phyloP scores from a whole-genome alignment of 2,888 invertebrate genomes.

The Caenorhabditis japonica region DNA sequence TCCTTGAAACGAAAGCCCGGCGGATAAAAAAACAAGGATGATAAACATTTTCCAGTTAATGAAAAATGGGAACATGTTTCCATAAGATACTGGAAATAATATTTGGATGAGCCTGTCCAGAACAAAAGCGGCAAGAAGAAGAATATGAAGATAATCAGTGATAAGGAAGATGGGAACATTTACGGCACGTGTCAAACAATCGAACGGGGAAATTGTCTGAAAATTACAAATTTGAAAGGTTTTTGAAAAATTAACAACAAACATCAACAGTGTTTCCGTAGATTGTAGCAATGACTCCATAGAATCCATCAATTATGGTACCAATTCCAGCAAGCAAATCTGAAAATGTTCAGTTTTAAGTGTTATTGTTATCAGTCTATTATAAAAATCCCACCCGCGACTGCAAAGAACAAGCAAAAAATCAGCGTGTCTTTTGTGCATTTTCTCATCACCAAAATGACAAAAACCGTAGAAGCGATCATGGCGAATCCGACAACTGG shows the following conservation, averaged over 20 bases:
- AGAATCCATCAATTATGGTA: slow-evolving; percentile 51
- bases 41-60: slow-evolving; percentile 35
- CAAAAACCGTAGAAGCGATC: slow-evolving; percentile 44
- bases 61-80: slow-evolving; percentile 43
- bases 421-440: slow-evolving; percentile 30
- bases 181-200: slow-evolving; percentile 46
- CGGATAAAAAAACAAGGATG: slow-evolving; percentile 25
- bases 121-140: slow-evolving; percentile 23
- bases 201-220: slow-evolving; percentile 41
- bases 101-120: slow-evolving; percentile 51
- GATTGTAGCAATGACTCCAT: slow-evolving; percentile 58
- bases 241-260: background rate
- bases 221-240: background rate
- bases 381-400: slow-evolving; percentile 43
- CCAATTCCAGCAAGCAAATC: slow-evolving; percentile 48
- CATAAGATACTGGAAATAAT: slow-evolving; percentile 51
- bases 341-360: slow-evolving; percentile 1
- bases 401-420: slow-evolving; percentile 53
- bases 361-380: background rate
- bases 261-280: slow-evolving; percentile 55
- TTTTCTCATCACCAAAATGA: slow-evolving; percentile 42
- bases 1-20: slow-evolving; percentile 28
- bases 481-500: slow-evolving; percentile 64
- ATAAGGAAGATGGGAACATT: slow-evolving; percentile 47
- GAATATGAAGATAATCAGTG: slow-evolving; percentile 54